Conservation (phyloP, 2,113 vertebrate genomes). For the Apaloderma vittatum region DNA sequence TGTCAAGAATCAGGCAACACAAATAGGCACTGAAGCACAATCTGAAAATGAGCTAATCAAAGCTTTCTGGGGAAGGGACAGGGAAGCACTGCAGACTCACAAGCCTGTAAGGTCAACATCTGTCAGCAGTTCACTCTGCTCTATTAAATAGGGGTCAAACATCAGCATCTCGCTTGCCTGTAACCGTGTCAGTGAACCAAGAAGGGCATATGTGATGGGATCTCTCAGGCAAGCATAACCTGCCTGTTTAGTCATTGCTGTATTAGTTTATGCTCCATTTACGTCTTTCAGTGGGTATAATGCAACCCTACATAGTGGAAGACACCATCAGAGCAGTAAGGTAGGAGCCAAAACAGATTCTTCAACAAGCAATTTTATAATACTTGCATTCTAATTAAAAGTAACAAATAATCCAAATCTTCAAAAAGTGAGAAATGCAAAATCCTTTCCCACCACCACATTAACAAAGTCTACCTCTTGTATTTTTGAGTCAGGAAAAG, state of each 20-base stretch:
- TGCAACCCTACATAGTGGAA: neutral
- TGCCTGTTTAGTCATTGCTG: neutral
- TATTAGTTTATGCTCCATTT: neutral
- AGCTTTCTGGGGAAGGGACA: neutral
- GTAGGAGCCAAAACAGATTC: neutral
- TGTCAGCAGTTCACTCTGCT: neutral
- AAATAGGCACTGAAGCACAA: neutral
- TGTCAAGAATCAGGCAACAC: slow-evolving; percentile 2
- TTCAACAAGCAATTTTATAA: neutral
- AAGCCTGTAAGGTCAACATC: slow-evolving; percentile 41
- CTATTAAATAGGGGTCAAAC: neutral
- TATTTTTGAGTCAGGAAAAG: neutral
- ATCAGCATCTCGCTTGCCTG: neutral
- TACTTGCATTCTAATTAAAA: neutral
- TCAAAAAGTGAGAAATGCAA: neutral
- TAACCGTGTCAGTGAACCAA: neutral
- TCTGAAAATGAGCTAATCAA: slow-evolving; percentile 36
- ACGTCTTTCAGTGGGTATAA: neutral
- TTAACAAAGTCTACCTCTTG: neutral
- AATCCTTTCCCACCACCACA: neutral
- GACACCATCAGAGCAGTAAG: neutral
- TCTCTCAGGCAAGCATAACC: neutral
- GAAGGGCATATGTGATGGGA: neutral
- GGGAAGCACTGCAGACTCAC: neutral
- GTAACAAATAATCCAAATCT: neutral